Evolutionary conservation across 2,113 vertebrate species (phyloP).

Genomic region (Daphoenositta chrysoptera): DNA sequence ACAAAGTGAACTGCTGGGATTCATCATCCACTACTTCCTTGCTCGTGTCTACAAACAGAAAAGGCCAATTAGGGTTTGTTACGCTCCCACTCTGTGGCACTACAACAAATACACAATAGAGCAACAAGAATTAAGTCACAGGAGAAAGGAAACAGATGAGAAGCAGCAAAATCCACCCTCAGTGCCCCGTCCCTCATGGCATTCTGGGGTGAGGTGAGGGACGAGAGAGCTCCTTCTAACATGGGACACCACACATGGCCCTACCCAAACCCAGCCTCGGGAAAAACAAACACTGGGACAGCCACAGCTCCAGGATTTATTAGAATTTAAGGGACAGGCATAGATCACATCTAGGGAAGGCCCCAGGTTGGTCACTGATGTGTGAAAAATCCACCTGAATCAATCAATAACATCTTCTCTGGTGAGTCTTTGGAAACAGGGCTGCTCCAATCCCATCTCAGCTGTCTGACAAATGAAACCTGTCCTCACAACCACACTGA

Average conservation of each 20-base stretch:
- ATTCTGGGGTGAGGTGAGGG: background rate
- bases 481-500: background rate
- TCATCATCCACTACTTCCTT: background rate
- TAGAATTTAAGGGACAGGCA: background rate
- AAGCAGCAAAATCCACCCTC: background rate
- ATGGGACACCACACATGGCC: fast-evolving
- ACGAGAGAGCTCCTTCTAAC: background rate
- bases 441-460: background rate
- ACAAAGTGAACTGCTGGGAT: background rate
- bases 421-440: fast-evolving
- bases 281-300: background rate
- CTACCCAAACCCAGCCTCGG: background rate
- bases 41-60: background rate
- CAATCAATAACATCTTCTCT: background rate
- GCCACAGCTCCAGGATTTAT: background rate
- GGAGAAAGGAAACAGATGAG: background rate
- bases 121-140: background rate
- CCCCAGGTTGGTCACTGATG: background rate
- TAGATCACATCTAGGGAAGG: background rate
- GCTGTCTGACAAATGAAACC: background rate
- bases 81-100: background rate
- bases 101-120: background rate
- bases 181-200: background rate
- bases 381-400: background rate
- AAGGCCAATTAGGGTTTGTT: background rate